A percentile compares a stretch with the other conserved stretches of the same genome.
Evolutionary conservation across 2,888 invertebrate species (phyloP).

Genomic region (Drosophila nr. perissopoda): DNA sequence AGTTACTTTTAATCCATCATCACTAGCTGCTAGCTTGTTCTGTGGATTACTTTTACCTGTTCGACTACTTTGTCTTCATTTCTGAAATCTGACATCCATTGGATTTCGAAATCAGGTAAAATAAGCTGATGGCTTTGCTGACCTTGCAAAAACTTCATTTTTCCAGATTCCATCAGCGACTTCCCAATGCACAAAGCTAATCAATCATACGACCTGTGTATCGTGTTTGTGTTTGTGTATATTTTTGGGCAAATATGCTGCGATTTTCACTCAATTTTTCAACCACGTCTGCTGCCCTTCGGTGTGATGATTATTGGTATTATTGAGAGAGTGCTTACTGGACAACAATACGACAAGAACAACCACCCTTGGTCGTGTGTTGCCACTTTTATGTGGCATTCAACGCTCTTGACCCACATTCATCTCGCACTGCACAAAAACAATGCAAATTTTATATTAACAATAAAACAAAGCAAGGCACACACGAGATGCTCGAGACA

Average conservation of each 20-base stretch:
- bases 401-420: conserved; percentile 76
- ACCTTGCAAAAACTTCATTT: conserved; percentile 13
- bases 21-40: neutral
- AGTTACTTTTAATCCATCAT: conserved; percentile 2
- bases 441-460: conserved; percentile 75
- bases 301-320: conserved; percentile 49
- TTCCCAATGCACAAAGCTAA: conserved; percentile 30
- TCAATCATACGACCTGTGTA: conserved; percentile 60
- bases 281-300: conserved; percentile 11
- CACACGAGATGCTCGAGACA: conserved; percentile 24
- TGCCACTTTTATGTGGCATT: conserved; percentile 46
- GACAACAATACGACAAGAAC: conserved; percentile 20
- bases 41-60: neutral
- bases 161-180: conserved; percentile 36
- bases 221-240: neutral
- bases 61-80: conserved; percentile 12
- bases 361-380: conserved; percentile 47
- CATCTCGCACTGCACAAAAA: conserved; percentile 33
- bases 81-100: conserved; percentile 1
- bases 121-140: conserved; percentile 1
- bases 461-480: conserved; percentile 62
- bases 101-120: conserved; percentile 1
- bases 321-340: conserved; percentile 45
- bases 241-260: conserved; percentile 1
- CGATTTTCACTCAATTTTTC: conserved; percentile 24